Base-by-base conservation (phyloP, 2,888 invertebrate species). In the Drosophila prostipennis region DNA sequence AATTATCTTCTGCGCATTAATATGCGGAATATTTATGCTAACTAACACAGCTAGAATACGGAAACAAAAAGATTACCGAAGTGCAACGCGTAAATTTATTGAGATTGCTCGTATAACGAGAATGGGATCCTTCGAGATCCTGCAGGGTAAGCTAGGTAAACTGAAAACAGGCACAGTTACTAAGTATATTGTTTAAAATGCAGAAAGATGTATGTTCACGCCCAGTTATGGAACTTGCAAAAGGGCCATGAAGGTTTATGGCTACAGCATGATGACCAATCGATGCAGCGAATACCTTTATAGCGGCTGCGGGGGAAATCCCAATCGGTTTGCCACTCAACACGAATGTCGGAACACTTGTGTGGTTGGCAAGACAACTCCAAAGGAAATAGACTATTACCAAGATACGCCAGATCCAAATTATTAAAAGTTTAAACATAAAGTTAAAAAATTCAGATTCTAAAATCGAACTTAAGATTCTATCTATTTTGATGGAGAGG, bases 221-320 rank as follows among this genome's bases (percentile, higher is more conserved):
- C 73, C 69, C 11, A 39, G 61, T 42, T 29, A 37, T 4, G 81
- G 77, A 6, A 64, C 51, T 0, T 80, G 79, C 45, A 43, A 32
- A 4, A 52, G n/a, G 0, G 6, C 8, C 0, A 3, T 16, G 0
- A 0, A 0, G 3, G 32, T 43, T 2, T 74, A 29, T 23, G 82
- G 64, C 55, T 80, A 58, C 7, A 76, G 76, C 16, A 49, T 68
- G 1, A 59, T 51, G 13, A 6, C 26, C 10, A 54, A 55, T 11
- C 16, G 34, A 2, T 81, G 84, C 32, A 26, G 7, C 0, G 10
- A 13, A 6, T 81, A 68, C 14, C 5, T 0, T 0, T 84, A 84
- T 11, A 45, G 69, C 19, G 84, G 80, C 0, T 81, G 81, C 19
- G 81, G 77, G 0, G 81, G 81, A 1, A 81, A 83, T 57, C 69